These are phyloP conservation scores for Ricordea florida DNA, from an alignment of 92 coral and sea anemone species.

Conservation along the genomic window DNA sequence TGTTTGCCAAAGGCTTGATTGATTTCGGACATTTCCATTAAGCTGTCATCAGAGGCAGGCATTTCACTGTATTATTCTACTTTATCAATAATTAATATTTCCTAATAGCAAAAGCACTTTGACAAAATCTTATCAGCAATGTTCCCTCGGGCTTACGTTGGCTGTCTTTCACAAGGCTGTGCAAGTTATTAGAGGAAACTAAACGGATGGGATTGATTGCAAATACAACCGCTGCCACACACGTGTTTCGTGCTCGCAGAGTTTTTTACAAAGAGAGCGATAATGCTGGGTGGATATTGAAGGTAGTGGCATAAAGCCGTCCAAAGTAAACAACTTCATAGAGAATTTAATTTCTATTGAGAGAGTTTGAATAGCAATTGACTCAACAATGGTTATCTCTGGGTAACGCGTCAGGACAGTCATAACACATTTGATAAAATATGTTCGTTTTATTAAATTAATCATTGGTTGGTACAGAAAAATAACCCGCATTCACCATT, in stretches of 20 bases:
- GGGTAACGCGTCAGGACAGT: conserved; percentile 18
- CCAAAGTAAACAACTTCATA: conserved; percentile 74
- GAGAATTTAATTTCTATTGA: conserved; percentile 72
- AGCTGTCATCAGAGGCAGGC: conserved; percentile 56
- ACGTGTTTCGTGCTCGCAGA: background rate
- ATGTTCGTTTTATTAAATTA: conserved; percentile 29
- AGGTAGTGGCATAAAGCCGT: conserved; percentile 28
- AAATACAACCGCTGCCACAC: background rate
- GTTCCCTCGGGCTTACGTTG: too few species aligned
- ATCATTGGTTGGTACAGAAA: conserved; percentile 10
- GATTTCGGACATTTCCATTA: conserved; percentile 61
- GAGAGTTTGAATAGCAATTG: conserved; percentile 60
- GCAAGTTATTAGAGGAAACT: too few species aligned
- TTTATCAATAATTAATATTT: conserved; percentile 36
- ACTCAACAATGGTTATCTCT: conserved; percentile 35
- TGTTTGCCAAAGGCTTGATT: conserved; percentile 33
- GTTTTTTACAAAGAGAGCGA: background rate
- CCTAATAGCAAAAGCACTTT: conserved; percentile 9
- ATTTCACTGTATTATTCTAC: conserved; percentile 31
- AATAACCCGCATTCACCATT: background rate
- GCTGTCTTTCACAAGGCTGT: too few species aligned
- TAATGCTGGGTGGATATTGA: conserved; percentile 14
- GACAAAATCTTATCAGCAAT: background rate
- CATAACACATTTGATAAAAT: conserved; percentile 27
- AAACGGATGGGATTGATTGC: too few species aligned